Percentiles rank a stretch among this genome's conserved stretches.
Conservation (phyloP, 1,140 invertebrate genomes). For the Eriosoma lanigerum region DNA sequence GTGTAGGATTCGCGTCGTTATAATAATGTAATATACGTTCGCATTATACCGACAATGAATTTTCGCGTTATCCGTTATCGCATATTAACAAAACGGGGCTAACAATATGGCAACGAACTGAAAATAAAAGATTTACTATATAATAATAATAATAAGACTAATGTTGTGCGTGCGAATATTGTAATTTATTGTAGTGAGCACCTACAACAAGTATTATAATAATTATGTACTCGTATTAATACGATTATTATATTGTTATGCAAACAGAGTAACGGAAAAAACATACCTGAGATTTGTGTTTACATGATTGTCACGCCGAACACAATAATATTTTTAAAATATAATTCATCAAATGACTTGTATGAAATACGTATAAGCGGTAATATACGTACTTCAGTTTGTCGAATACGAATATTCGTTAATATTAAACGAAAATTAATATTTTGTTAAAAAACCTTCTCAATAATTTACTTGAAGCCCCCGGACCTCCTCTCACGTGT, state of each 20-base stretch:
- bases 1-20: too few relatives aligned
- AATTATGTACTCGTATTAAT: background rate
- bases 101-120: constrained; percentile 1
- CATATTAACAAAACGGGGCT: background rate
- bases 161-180: background rate
- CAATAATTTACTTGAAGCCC: too few relatives aligned
- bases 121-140: constrained; percentile 10
- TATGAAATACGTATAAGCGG: too few relatives aligned
- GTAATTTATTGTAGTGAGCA: background rate
- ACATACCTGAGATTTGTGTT: background rate
- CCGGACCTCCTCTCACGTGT: too few relatives aligned
- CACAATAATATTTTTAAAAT: too few relatives aligned
- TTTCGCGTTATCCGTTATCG: background rate
- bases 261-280: constrained; percentile 30
- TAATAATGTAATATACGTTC: background rate
- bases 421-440: too few relatives aligned
- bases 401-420: too few relatives aligned
- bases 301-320: background rate
- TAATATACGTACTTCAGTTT: too few relatives aligned
- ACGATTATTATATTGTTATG: constrained; percentile 16
- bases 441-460: too few relatives aligned
- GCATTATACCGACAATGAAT: background rate
- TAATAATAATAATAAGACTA: too few relatives aligned
- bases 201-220: background rate
- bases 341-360: too few relatives aligned